Conservation (phyloP, 2,888 invertebrate genomes). For the Philonicus albiceps region DNA sequence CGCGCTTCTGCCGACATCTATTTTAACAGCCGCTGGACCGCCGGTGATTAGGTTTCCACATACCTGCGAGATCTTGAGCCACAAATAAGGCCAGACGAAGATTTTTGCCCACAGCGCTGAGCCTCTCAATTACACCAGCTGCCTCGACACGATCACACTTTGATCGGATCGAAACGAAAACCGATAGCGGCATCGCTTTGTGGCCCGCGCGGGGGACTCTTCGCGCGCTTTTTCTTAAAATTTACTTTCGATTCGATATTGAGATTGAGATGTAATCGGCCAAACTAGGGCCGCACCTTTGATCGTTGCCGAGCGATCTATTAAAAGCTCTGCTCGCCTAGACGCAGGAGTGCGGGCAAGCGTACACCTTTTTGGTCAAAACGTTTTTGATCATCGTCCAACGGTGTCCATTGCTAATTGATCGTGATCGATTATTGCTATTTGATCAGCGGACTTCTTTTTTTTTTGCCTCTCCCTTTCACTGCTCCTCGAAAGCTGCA, state of each 20-base stretch:
- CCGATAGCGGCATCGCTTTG: slow-evolving; percentile 32
- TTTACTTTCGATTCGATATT: slow-evolving; percentile 30
- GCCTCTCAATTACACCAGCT: slow-evolving; percentile 12
- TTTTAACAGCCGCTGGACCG: not conserved
- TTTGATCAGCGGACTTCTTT: slow-evolving; percentile 19
- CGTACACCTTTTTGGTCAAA: not conserved
- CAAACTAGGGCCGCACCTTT: slow-evolving; percentile 29
- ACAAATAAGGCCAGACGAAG: not conserved
- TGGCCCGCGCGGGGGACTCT: slow-evolving; percentile 13
- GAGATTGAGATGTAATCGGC: slow-evolving; percentile 43
- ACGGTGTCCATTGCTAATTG: slow-evolving; percentile 36
- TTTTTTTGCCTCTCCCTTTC: not conserved
- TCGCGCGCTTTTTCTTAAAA: slow-evolving; percentile 16
- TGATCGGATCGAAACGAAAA: slow-evolving; percentile 19
- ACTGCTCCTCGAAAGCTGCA: not conserved
- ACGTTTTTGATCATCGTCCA: slow-evolving; percentile 7
- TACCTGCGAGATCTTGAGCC: not conserved
- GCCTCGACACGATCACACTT: slow-evolving; percentile 3
- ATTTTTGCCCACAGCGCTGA: slow-evolving; percentile 16
- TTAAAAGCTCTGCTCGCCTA: not conserved
- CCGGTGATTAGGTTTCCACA: not conserved
- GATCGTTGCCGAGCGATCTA: slow-evolving; percentile 32
- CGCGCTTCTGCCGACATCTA: slow-evolving; percentile 10
- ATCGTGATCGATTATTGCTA: slow-evolving; percentile 42
- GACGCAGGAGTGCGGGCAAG: not conserved